Base-by-base conservation (phyloP, 2,797 vertebrate genomes). In the Amazona finschi region DNA sequence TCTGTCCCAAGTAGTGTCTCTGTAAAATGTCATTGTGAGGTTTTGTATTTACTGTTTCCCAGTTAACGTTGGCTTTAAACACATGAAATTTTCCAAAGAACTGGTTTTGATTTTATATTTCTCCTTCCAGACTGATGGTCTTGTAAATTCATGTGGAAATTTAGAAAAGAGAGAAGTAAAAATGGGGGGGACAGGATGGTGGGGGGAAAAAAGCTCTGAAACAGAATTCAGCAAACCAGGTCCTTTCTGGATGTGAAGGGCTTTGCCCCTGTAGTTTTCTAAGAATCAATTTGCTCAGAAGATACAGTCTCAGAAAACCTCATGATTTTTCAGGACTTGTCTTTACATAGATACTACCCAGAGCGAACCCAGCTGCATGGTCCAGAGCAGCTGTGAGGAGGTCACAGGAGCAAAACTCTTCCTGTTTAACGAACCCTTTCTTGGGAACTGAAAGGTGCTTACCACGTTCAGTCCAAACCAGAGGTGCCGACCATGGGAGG, bases 1-100 rank as follows among this genome's bases (percentile, higher is more conserved):
- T 94, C 81, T 93, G 9, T 71, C 95, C 83, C 31, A 44, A 88
- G 28, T n/a, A 66, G 79, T 58, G 43, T 81, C 76, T 89, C 72
- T 91, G 79, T 91, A 76, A 84, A 92, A 66, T 65, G 36, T 30
- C 11, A 11, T 38, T 53, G 8, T 11, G 46, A 55, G 20, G 30
- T 66, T 77, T 78, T 67, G n/a, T 52, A 27, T 69, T 64, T 43
- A 7, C 38, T 44, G 30, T 65, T 85, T 85, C 17, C 22, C 24
- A 27, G 41, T 64, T 41, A 33, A 62, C 24, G 83, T 73, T 19
- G 15, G 22, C 43, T 86, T 41, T 30, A 53, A 44, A 73, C 79
- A 41, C 33, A 47, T 6, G 4, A 33, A 78, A 58, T 69, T 82
- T 88, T 84, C 28, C 44, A 47, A 19, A 24, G 15, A 60, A 36